Conservation (phyloP, 2,797 vertebrate genomes). For the Protosalanx chinensis region DNA sequence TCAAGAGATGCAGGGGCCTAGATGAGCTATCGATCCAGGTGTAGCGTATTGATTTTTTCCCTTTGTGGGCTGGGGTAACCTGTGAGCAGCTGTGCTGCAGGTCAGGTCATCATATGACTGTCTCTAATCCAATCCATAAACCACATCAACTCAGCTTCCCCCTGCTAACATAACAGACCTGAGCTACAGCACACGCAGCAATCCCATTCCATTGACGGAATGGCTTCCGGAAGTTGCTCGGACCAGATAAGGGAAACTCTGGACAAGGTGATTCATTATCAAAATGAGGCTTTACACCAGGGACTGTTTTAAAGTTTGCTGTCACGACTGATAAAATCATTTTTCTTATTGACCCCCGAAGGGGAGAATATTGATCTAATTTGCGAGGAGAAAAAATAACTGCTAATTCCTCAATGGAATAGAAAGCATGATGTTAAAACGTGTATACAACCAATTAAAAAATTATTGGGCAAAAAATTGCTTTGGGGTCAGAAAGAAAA, state of each 20-base stretch:
- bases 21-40: neutral
- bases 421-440: conserved; percentile 30
- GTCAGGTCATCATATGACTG: neutral
- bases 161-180: neutral
- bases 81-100: neutral
- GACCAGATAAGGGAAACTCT: neutral
- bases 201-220: neutral
- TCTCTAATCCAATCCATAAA: neutral
- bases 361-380: conserved; percentile 1
- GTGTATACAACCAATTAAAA: neutral
- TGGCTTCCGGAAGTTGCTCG: no score
- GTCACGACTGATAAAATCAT: neutral
- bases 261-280: neutral
- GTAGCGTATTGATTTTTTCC: neutral
- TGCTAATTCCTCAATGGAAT: conserved; percentile 6
- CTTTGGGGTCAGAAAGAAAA: conserved; percentile 45
- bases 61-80: neutral
- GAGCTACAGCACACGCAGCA: neutral
- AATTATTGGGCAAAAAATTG: conserved; percentile 31
- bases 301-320: neutral
- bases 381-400: conserved; percentile 19
- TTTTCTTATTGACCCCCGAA: neutral
- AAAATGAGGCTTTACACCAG: neutral
- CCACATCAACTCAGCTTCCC: neutral
- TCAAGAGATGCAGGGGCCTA: neutral